Percentiles rank a stretch among this genome's conserved stretches.
Conservation (phyloP, 2,113 vertebrate genomes). For the Baryphthengus martii region DNA sequence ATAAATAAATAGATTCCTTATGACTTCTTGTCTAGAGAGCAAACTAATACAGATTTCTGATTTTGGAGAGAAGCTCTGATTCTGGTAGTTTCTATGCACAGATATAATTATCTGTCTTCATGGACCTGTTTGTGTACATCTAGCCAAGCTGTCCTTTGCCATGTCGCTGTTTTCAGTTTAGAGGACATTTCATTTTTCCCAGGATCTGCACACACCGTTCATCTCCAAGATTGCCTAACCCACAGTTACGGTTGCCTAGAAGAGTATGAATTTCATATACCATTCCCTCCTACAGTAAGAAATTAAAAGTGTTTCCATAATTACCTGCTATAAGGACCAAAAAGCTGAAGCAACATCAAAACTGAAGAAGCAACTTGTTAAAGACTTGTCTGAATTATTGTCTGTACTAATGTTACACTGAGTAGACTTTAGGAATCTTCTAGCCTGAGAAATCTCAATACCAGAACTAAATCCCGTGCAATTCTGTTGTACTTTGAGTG, state of each 20-base stretch:
- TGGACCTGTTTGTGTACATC: background rate
- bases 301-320: background rate
- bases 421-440: background rate
- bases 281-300: background rate
- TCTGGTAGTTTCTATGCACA: background rate
- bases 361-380: background rate
- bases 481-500: background rate
- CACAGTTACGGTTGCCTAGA: background rate
- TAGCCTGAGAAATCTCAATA: background rate
- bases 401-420: background rate
- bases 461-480: background rate
- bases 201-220: background rate
- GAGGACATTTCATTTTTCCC: background rate
- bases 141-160: background rate
- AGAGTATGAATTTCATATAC: background rate
- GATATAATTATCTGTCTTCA: fast-evolving
- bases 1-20: background rate
- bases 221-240: background rate
- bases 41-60: background rate
- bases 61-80: background rate
- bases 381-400: background rate
- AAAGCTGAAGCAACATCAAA: background rate
- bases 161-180: background rate
- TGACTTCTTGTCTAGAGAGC: background rate
- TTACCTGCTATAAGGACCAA: background rate